phyloP scores from a whole-genome alignment of 2,113 vertebrate species.

The Corythornis madagascariensis region DNA sequence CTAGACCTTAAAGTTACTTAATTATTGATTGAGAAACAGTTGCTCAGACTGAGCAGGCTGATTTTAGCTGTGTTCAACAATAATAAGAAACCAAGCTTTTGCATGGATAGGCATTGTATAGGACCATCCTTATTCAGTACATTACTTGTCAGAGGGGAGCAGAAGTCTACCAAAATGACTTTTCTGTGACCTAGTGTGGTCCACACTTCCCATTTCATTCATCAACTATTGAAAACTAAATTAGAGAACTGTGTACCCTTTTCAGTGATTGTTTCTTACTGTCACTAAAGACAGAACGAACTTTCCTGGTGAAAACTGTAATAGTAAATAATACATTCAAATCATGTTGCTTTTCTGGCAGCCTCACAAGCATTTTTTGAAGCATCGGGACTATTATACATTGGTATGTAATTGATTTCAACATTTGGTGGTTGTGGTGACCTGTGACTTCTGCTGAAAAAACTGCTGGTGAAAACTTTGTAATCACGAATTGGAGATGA shows the following conservation, averaged over 20 bases:
- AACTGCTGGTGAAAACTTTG: neutral
- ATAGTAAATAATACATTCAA: slow-evolving; percentile 15
- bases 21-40: slow-evolving; percentile 90
- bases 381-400: neutral
- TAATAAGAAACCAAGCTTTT: slow-evolving; percentile 77
- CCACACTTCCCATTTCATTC: slow-evolving; percentile 26
- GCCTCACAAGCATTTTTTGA: neutral
- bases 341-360: neutral
- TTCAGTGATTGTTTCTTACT: slow-evolving; percentile 17
- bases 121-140: slow-evolving; percentile 63
- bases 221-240: slow-evolving; percentile 28
- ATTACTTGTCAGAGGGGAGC: slow-evolving; percentile 72
- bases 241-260: slow-evolving; percentile 12
- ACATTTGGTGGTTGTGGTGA: neutral
- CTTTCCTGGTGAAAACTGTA: neutral
- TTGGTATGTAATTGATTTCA: neutral
- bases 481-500: neutral
- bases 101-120: slow-evolving; percentile 69
- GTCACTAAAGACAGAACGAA: slow-evolving; percentile 1
- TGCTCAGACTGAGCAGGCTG: slow-evolving; percentile 83
- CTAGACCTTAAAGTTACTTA: slow-evolving; percentile 84
- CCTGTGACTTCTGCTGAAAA: neutral
- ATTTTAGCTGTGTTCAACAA: slow-evolving; percentile 77
- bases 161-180: slow-evolving; percentile 68
- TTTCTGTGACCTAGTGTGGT: slow-evolving; percentile 71